Evolutionary conservation across 2,797 vertebrate genomes (phyloP).

Genomic region (Eulemur albifrons): DNA sequence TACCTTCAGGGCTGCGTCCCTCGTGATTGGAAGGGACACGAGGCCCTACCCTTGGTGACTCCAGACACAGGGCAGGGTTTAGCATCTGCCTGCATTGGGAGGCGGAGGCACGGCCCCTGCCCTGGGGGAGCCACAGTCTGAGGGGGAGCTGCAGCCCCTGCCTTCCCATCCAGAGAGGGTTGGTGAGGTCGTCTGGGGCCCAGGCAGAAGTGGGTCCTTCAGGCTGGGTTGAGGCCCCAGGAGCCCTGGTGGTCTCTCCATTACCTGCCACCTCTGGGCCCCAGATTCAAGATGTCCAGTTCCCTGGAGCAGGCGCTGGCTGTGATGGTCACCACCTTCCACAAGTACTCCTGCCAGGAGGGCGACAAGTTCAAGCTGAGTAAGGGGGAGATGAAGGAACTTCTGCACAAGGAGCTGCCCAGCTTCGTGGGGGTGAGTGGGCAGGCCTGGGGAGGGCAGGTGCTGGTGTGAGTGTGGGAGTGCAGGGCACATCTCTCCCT

Average conservation of each 20-base stretch:
- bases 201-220: neutral
- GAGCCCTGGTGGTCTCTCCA: neutral
- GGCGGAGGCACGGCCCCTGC: neutral
- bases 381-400: conserved; percentile 83
- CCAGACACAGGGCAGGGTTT: neutral
- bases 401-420: conserved; percentile 82
- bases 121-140: neutral
- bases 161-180: neutral
- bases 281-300: conserved; percentile 53
- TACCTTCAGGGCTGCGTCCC: neutral
- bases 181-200: neutral
- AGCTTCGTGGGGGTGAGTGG: conserved; percentile 75
- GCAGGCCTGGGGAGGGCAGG: neutral
- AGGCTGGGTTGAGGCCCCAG: neutral
- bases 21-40: neutral
- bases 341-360: conserved; percentile 78
- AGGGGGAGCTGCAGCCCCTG: neutral
- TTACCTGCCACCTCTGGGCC: neutral
- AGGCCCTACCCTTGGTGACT: neutral
- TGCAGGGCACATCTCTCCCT: neutral
- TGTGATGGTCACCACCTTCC: conserved; percentile 74
- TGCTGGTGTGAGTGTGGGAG: too few relatives aligned
- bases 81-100: neutral
- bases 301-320: conserved; percentile 49
- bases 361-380: conserved; percentile 80